Conservation (phyloP, 2,888 invertebrate species). For the Limnephilus auricula region DNA sequence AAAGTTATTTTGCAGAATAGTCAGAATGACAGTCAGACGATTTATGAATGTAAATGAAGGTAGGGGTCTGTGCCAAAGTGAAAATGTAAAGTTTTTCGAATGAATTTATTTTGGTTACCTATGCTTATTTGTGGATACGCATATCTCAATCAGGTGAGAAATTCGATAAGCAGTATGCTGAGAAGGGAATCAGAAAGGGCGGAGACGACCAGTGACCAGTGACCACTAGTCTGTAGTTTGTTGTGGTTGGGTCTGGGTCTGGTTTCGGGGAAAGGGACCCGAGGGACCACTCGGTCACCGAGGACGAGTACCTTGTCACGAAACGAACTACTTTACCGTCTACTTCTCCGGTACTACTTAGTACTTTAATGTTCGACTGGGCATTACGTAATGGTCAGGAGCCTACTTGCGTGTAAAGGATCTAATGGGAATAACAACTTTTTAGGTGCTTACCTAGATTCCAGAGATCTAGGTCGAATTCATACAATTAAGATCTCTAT, state of each 20-base stretch:
- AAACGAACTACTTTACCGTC: constrained; percentile 20
- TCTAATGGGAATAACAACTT: constrained; percentile 5
- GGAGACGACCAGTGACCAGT: not conserved
- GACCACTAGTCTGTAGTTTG: constrained; percentile 29
- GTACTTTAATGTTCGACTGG: not conserved
- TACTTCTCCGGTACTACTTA: not conserved
- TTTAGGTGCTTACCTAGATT: not conserved
- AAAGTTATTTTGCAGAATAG: no score
- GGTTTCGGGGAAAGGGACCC: constrained; percentile 37
- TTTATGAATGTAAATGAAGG: no score
- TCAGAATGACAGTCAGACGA: no score
- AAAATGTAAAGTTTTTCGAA: no score
- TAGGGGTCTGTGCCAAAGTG: no score
- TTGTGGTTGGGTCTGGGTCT: constrained; percentile 3
- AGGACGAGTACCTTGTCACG: constrained; percentile 47
- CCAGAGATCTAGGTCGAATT: not conserved
- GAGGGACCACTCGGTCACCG: constrained; percentile 30
- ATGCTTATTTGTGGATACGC: not conserved
- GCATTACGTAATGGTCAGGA: constrained; percentile 22
- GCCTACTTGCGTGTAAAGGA: constrained; percentile 20
- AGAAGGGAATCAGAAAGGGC: not conserved
- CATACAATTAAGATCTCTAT: not conserved
- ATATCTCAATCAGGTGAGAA: not conserved
- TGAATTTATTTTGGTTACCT: not conserved
- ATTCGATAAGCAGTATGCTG: not conserved